A percentile compares a stretch with the other conserved stretches of the same genome.
Evolutionary conservation across 2,888 invertebrate species (phyloP).

Genomic region (Synanthedon myopaeformis): DNA sequence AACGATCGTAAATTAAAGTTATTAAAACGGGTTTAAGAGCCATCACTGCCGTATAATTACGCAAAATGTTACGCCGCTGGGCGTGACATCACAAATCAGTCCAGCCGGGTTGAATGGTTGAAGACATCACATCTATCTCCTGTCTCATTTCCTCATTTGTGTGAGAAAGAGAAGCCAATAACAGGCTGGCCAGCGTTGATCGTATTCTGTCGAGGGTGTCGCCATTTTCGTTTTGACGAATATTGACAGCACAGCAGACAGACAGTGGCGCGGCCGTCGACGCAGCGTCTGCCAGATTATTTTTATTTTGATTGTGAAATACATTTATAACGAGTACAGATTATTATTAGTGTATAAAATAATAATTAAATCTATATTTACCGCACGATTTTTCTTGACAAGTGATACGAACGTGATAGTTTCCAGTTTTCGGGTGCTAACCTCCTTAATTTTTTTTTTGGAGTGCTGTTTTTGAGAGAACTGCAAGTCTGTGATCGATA

Average conservation of each 20-base stretch:
- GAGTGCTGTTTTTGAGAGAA: slow-evolving; percentile 65
- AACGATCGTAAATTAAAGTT: slow-evolving; percentile 58
- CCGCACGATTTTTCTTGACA: slow-evolving; percentile 34
- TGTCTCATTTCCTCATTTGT: slow-evolving; percentile 28
- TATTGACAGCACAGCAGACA: slow-evolving; percentile 76
- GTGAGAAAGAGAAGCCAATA: slow-evolving; percentile 28
- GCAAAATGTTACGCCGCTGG: slow-evolving; percentile 71
- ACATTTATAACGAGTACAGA: slow-evolving; percentile 42
- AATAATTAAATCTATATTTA: slow-evolving; percentile 35
- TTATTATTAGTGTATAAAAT: slow-evolving; percentile 25
- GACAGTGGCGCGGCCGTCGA: slow-evolving; percentile 66
- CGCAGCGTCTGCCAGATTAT: slow-evolving; percentile 63
- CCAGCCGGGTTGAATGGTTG: slow-evolving; percentile 53
- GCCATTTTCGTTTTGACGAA: slow-evolving; percentile 81
- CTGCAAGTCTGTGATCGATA: slow-evolving; percentile 69
- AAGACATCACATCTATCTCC: slow-evolving; percentile 52
- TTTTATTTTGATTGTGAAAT: slow-evolving; percentile 68
- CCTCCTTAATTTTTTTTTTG: slow-evolving; percentile 58
- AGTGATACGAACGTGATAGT: slow-evolving; percentile 39
- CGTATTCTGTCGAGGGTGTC: slow-evolving; percentile 74
- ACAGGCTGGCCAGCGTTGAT: slow-evolving; percentile 54
- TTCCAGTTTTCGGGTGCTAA: slow-evolving; percentile 58
- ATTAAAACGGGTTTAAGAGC: slow-evolving; percentile 65
- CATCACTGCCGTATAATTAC: slow-evolving; percentile 61
- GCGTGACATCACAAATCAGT: slow-evolving; percentile 71